Evolutionary conservation across 1,140 invertebrate species (phyloP), one percentile per base, ranked within the genome.

Genomic region (Leptinotarsa undecemlineata): DNA sequence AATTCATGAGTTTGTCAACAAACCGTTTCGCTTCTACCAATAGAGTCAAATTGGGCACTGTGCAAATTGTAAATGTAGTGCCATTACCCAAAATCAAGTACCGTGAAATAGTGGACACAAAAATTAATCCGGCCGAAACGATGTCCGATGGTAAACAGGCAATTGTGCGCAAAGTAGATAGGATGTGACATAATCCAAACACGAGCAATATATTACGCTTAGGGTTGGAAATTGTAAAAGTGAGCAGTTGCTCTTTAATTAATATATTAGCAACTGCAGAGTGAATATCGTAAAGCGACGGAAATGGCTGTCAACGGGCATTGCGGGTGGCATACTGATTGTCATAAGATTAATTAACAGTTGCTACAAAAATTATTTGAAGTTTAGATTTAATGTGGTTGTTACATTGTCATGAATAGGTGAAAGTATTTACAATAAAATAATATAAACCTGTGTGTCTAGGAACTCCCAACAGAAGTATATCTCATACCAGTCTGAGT

Each of bases 181-280:
- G 51, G n/a, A 57, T 19, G 51, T 57, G 51, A 19, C 51, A 57
- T 57, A 57, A 57, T 57, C 51, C 51, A 13, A 57, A 57, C 51
- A n/a, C 15, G n/a, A 15, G 17, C 51, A 57, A 57, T 57, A 57
- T 57, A 57, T 57, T 4, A n/a, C 17, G 51, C 17, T 57, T 57
- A 5, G 15, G 51, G n/a, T 15, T 57, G 51, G n/a, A 57, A n/a
- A 57, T 57, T 57, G 51, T 57, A n/a, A 57, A 57, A 57, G 51
- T n/a, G 51, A 57, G 51, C 51, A 2, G 51, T 57, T 57, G 51
- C 51, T 57, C 51, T 57, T 57, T 57, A 57, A 57, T 57, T 57
- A 57, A 57, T 57, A 57, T 57, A 57, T 57, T 57, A 57, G n/a
- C 51, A 57, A 57, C 51, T 57, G 15, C 17, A n/a, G 51, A 14